phyloP scores from a whole-genome alignment of 2,113 vertebrate species.

The Elephas maximus region DNA sequence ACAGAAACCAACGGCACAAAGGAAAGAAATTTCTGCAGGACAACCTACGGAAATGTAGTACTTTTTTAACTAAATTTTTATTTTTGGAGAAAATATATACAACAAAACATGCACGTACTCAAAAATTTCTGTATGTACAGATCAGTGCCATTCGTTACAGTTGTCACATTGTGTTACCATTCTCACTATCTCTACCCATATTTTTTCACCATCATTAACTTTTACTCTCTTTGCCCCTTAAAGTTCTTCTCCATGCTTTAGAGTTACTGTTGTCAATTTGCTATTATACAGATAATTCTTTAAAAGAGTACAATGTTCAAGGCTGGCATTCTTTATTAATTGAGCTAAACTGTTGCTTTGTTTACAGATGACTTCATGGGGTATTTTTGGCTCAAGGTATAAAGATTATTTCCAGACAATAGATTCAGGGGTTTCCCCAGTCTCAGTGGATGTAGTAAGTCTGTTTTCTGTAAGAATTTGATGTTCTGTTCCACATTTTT shows the following conservation, averaged over 20 bases:
- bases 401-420: neutral
- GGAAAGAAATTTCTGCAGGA: constrained; percentile 4
- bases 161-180: neutral
- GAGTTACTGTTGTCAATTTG: neutral
- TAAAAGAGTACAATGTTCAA: neutral
- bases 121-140: neutral
- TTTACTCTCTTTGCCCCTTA: neutral
- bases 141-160: neutral
- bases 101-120: neutral
- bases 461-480: neutral
- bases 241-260: neutral
- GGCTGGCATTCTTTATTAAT: neutral
- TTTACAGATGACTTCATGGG: neutral
- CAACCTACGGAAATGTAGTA: neutral
- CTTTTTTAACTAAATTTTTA: neutral
- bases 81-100: neutral
- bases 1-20: neutral
- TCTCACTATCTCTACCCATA: neutral
- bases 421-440: neutral
- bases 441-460: neutral
- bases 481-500: neutral
- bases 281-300: neutral
- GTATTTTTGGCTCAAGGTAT: neutral
- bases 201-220: neutral
- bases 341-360: neutral